Conservation (phyloP, 2,888 invertebrate genomes). For the Tenodera sinensis region DNA sequence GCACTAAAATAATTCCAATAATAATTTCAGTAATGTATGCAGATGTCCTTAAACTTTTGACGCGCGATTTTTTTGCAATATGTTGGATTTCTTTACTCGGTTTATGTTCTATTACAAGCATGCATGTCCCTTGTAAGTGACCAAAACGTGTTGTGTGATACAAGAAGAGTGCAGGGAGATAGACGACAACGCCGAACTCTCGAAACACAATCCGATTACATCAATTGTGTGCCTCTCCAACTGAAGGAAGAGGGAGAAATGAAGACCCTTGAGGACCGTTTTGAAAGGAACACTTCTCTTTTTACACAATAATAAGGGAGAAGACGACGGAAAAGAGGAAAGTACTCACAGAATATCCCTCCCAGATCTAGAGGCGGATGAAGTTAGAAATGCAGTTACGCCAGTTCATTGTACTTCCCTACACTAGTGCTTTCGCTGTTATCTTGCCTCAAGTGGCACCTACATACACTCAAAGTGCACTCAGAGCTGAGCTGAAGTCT, state of each 20-base stretch:
- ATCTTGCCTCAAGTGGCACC: too few relatives aligned
- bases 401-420: too few relatives aligned
- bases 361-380: not conserved
- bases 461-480: too few relatives aligned
- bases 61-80: too few relatives aligned
- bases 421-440: too few relatives aligned
- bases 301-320: constrained; percentile 11
- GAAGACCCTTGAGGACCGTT: constrained; percentile 6
- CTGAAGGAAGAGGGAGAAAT: constrained; percentile 1
- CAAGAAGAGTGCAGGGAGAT: not conserved
- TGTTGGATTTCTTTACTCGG: too few relatives aligned
- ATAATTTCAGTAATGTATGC: accelerated
- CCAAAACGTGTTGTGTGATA: not conserved
- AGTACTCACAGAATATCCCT: not conserved
- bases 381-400: not conserved
- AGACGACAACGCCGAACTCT: constrained; percentile 2
- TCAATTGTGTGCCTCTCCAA: constrained; percentile 13
- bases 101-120: too few relatives aligned
- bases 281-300: constrained; percentile 17
- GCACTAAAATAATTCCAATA: too few relatives aligned
- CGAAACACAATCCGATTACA: constrained; percentile 15
- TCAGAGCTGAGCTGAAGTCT: too few relatives aligned
- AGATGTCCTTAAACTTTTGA: too few relatives aligned
- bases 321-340: not conserved
- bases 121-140: too few relatives aligned